Evolutionary conservation across 2,888 invertebrate genomes (phyloP).

Genomic region (Auanema sp.): DNA sequence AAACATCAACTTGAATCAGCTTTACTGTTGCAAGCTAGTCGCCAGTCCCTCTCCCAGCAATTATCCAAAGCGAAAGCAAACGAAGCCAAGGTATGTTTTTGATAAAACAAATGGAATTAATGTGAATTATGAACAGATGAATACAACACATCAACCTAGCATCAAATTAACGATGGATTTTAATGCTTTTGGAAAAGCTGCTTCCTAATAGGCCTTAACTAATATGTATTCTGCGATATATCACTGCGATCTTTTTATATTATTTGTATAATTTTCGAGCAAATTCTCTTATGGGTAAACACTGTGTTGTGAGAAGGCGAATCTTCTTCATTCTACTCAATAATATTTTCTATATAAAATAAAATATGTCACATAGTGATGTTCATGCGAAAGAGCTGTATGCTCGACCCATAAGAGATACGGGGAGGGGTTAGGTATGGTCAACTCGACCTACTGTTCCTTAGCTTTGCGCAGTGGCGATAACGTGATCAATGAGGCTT

Average conservation of each 20-base stretch:
- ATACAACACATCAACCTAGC: constrained; percentile 47
- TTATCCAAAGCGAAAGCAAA: constrained; percentile 24
- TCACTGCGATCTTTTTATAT: not conserved
- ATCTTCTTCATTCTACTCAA: not conserved
- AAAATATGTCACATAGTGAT: no score
- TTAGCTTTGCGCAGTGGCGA: constrained; percentile 59
- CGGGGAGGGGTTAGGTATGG: no score
- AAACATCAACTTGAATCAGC: constrained; percentile 83
- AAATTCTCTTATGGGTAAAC: not conserved
- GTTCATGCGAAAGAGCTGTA: no score
- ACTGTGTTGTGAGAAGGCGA: not conserved
- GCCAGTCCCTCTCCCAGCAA: constrained; percentile 25
- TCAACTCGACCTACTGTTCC: no score
- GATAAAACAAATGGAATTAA: constrained; percentile 11
- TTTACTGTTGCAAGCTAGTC: constrained; percentile 66
- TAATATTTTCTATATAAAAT: no score
- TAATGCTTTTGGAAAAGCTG: constrained; percentile 39
- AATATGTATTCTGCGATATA: not conserved
- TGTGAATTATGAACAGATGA: constrained; percentile 18
- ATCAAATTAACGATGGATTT: constrained; percentile 57
- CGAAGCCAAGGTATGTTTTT: constrained; percentile 28
- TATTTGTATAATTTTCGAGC: not conserved
- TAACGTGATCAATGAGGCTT: constrained; percentile 62
- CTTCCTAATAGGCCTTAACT: constrained; percentile 10
- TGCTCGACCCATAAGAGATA: no score